Conservation (phyloP, 2,888 invertebrate genomes). For the Rugalucina vietnamica region DNA sequence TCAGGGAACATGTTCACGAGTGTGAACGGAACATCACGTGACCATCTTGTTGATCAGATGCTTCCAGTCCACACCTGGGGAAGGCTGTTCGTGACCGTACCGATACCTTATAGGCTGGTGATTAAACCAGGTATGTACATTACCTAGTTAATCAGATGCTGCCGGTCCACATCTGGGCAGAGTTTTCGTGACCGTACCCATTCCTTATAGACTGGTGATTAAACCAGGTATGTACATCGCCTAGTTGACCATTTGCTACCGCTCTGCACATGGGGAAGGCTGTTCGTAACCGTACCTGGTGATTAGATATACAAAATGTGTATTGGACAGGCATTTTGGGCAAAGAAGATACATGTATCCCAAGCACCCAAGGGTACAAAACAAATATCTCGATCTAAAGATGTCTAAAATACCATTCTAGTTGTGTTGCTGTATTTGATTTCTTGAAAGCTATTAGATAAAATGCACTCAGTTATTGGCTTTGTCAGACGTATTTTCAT, state of each 20-base stretch:
- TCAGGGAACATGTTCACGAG: slow-evolving; percentile 73
- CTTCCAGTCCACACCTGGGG: slow-evolving; percentile 77
- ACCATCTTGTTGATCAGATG: slow-evolving; percentile 75
- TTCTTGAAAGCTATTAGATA: no score
- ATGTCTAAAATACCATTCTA: no score
- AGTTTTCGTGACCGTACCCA: slow-evolving; percentile 72
- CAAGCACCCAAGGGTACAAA: no score
- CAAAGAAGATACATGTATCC: no score
- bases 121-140: not conserved
- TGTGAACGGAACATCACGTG: slow-evolving; percentile 46
- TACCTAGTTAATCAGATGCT: slow-evolving; percentile 72
- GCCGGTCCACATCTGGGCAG: slow-evolving; percentile 76
- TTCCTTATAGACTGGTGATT: slow-evolving; percentile 59
- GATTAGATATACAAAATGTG: no score
- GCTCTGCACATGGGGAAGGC: slow-evolving; percentile 74
- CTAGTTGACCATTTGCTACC: slow-evolving; percentile 74
- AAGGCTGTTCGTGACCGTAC: slow-evolving; percentile 69
- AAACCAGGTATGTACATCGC: slow-evolving; percentile 56
- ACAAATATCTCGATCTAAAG: no score
- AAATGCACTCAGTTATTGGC: no score
- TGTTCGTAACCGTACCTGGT: slow-evolving; percentile 73
- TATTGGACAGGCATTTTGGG: no score
- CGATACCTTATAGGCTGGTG: slow-evolving; percentile 66
- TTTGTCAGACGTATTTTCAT: no score
- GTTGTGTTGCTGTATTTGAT: no score